phyloP scores from a whole-genome alignment of 1,140 invertebrate genomes.

The Orchestia grillus region DNA sequence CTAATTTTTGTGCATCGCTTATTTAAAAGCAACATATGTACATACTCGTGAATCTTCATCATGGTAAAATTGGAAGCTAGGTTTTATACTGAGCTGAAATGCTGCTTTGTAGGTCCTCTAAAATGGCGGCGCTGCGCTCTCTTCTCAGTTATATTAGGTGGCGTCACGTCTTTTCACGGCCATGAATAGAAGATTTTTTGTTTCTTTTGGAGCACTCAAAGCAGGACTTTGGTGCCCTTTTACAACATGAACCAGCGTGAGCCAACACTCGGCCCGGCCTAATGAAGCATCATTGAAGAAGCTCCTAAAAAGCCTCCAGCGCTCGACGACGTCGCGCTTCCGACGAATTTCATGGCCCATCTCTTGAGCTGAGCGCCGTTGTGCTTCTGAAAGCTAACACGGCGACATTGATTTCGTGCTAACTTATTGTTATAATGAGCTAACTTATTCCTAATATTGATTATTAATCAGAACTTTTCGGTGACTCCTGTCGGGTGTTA shows the following conservation, averaged over 20 bases:
- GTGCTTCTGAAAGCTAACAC: too few species aligned
- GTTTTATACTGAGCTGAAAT: background rate
- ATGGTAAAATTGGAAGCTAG: background rate
- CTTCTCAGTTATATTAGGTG: background rate
- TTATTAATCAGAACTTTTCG: too few species aligned
- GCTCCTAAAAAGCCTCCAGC: background rate
- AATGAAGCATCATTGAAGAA: background rate
- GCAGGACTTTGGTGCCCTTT: background rate
- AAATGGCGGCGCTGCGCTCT: background rate
- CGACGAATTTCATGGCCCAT: background rate
- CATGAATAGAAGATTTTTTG: background rate
- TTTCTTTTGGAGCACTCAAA: background rate
- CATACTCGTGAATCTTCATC: background rate
- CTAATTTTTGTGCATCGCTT: too few species aligned
- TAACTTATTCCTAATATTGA: too few species aligned
- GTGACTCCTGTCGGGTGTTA: too few species aligned
- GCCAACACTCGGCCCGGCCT: background rate
- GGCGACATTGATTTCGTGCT: too few species aligned
- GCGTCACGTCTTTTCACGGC: background rate
- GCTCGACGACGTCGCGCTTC: background rate
- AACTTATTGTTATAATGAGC: too few species aligned
- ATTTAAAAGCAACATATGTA: background rate
- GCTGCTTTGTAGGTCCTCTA: background rate
- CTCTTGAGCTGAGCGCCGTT: background rate
- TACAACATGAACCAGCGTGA: background rate